Conservation (phyloP, 2,888 invertebrate species). For the Meganola albula region DNA sequence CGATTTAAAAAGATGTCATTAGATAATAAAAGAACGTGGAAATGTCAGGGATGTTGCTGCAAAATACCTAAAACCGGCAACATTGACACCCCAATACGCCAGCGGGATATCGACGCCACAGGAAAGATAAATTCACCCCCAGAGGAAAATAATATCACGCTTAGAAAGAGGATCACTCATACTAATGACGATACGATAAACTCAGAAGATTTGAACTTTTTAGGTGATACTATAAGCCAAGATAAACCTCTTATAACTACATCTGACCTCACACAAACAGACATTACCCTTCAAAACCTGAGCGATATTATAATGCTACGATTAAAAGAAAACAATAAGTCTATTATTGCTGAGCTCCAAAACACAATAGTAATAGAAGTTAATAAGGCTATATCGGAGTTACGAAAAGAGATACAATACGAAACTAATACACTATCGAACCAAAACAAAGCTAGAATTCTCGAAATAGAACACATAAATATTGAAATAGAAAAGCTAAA, state of each 20-base stretch:
- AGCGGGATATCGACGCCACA: background rate
- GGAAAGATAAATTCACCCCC: background rate
- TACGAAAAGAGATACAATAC: background rate
- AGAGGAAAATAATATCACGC: background rate
- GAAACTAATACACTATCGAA: background rate
- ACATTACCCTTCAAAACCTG: background rate
- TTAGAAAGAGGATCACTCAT: background rate
- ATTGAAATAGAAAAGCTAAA: background rate
- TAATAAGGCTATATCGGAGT: background rate
- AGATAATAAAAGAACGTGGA: background rate
- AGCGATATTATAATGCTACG: background rate
- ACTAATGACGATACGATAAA: background rate
- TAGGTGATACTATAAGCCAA: background rate
- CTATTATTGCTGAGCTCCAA: background rate
- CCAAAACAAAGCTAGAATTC: background rate
- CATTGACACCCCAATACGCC: background rate
- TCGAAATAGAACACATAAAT: background rate
- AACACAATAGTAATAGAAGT: background rate
- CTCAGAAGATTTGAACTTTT: background rate
- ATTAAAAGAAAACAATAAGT: slow-evolving; percentile 1
- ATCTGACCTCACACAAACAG: too few relatives aligned
- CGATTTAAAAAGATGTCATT: background rate
- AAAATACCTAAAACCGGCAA: slow-evolving; percentile 1
- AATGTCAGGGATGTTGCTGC: background rate
- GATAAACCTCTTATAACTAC: too few relatives aligned